phyloP scores from a whole-genome alignment of 2,888 invertebrate genomes.

The Drosophila helvetica region DNA sequence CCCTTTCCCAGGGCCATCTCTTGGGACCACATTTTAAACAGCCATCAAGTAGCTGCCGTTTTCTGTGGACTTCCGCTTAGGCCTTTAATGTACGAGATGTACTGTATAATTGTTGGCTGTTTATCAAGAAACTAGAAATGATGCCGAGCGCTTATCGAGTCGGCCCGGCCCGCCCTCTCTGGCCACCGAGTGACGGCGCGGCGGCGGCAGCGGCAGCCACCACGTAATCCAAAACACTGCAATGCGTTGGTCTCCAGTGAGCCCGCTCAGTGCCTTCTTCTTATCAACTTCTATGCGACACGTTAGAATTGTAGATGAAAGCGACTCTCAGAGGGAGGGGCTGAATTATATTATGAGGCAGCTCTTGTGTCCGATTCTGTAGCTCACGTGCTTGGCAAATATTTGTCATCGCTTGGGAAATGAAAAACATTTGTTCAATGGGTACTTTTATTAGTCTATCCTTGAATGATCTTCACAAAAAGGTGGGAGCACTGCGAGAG shows the following conservation, averaged over 20 bases:
- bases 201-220: background rate
- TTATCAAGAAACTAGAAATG: conserved; percentile 54
- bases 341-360: conserved; percentile 1
- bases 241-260: conserved; percentile 24
- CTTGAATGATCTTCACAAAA: background rate
- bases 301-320: conserved; percentile 4
- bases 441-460: background rate
- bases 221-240: conserved; percentile 39
- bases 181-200: background rate
- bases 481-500: too few relatives aligned
- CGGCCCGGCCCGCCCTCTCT: background rate
- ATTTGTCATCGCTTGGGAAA: conserved; percentile 4
- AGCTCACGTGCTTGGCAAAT: conserved; percentile 35
- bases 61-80: conserved; percentile 19
- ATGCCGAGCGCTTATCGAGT: conserved; percentile 59
- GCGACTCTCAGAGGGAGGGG: background rate
- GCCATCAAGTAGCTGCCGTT: conserved; percentile 3
- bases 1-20: conserved; percentile 3
- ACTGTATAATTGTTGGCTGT: conserved; percentile 7
- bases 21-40: background rate
- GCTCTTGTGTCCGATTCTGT: conserved; percentile 1
- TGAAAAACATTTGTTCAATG: conserved; percentile 1
- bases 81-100: background rate
- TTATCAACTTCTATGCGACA: conserved; percentile 24
- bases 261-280: background rate